Percentiles rank a stretch among this genome's conserved stretches.
Evolutionary conservation across 2,888 invertebrate species (phyloP).

Genomic region (Rapana venosa): DNA sequence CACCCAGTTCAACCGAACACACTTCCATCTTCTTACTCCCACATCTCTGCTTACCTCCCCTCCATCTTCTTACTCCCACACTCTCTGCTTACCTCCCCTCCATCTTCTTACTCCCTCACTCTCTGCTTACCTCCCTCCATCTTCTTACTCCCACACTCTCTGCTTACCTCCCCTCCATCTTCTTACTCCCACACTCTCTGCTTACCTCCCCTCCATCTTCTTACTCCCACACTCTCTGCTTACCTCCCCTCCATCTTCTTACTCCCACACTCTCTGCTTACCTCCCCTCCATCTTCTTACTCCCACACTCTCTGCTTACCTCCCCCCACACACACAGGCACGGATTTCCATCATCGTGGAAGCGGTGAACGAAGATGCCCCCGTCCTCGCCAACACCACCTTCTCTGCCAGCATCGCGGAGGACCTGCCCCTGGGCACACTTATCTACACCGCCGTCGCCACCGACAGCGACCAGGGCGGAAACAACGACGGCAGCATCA

Average conservation of each 20-base stretch:
- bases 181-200: neutral
- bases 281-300: neutral
- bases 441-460: conserved; percentile 58
- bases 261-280: neutral
- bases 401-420: conserved; percentile 52
- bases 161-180: too few species aligned
- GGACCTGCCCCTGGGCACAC: conserved; percentile 53
- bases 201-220: neutral
- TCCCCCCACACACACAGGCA: conserved; percentile 22
- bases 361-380: conserved; percentile 57
- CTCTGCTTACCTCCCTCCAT: too few species aligned
- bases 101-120: too few species aligned
- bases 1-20: too few species aligned
- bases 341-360: conserved; percentile 48
- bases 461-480: conserved; percentile 85
- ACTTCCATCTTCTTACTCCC: too few species aligned
- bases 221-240: neutral
- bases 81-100: too few species aligned
- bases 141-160: too few species aligned
- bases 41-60: too few species aligned
- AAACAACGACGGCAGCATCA: conserved; percentile 82
- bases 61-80: too few species aligned
- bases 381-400: conserved; percentile 48
- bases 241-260: neutral
- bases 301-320: neutral